Evolutionary conservation across 92 coral and sea anemone genomes (phyloP).

Genomic region (Galaxea fascicularis): DNA sequence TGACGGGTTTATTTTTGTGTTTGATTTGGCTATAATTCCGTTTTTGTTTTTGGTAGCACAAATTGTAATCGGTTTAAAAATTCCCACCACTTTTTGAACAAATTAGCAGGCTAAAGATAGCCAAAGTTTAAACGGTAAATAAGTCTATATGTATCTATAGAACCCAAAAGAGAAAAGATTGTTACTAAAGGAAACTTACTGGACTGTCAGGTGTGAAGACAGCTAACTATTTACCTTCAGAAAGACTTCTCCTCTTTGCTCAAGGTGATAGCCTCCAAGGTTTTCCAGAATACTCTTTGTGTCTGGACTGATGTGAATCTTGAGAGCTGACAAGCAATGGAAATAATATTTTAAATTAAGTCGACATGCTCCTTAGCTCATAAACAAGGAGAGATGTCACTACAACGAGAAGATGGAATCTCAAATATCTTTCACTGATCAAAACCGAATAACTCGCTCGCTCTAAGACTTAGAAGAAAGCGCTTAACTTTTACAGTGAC

Average conservation of each 20-base stretch:
- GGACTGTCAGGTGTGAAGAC: background rate
- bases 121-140: no score
- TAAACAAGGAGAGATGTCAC: no score
- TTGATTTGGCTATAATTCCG: no score
- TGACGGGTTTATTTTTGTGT: no score
- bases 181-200: background rate
- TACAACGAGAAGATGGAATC: background rate
- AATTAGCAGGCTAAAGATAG: no score
- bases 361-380: background rate
- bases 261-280: constrained; percentile 84
- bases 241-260: constrained; percentile 82
- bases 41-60: no score
- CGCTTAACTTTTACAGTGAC: background rate
- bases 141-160: no score
- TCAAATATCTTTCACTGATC: no score
- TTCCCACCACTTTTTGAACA: no score
- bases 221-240: constrained; percentile 60
- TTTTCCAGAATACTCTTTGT: constrained; percentile 65
- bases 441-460: no score
- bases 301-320: constrained; percentile 82
- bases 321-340: constrained; percentile 63
- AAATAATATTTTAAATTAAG: background rate
- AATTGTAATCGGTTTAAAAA: no score
- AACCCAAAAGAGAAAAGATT: background rate
- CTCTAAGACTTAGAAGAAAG: background rate